These are phyloP conservation scores for Setophaga kirtlandii DNA, from an alignment of 2,113 vertebrate species.

Conservation along the genomic window DNA sequence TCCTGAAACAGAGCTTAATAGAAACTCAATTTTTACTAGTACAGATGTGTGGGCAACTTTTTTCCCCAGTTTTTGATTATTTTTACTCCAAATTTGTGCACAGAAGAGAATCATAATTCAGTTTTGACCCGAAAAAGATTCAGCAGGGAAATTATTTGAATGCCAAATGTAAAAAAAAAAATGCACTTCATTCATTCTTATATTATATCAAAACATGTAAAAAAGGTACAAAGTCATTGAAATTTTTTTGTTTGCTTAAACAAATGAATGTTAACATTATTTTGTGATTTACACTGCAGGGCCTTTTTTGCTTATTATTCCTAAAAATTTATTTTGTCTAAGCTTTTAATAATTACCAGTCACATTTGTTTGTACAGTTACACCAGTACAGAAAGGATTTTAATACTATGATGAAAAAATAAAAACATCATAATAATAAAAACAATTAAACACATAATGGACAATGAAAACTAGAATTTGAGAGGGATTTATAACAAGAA, in stretches of 20 bases:
- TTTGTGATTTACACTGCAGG: neutral
- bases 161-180: neutral
- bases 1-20: constrained; percentile 37
- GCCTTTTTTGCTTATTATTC: neutral
- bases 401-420: neutral
- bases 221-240: neutral
- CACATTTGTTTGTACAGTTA: neutral
- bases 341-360: neutral
- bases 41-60: neutral
- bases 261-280: neutral
- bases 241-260: neutral
- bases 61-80: neutral
- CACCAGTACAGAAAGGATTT: neutral
- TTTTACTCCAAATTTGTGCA: constrained; percentile 20
- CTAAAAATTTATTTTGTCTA: neutral
- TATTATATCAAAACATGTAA: neutral
- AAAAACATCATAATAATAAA: neutral
- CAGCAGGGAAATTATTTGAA: neutral
- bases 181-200: neutral
- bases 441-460: neutral
- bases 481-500: neutral
- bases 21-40: constrained; percentile 34
- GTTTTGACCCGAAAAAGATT: neutral
- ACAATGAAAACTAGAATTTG: neutral
- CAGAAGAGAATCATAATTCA: neutral